Evolutionary conservation across 2,113 vertebrate genomes (phyloP).

Genomic region (Saguinus midas): DNA sequence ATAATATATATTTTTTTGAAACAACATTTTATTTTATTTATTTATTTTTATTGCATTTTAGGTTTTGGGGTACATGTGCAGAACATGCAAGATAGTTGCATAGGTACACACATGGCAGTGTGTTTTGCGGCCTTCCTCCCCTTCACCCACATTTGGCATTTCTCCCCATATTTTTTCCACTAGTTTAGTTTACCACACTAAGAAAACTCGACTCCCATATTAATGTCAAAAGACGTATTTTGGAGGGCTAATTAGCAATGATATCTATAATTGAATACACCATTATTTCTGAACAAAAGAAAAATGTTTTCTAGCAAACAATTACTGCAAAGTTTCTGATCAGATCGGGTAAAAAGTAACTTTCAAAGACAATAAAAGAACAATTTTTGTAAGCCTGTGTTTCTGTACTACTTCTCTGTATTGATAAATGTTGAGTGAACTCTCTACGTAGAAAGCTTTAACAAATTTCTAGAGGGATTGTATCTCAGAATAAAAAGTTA

Average conservation of each 20-base stretch:
- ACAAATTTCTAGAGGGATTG: background rate
- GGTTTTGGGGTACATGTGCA: too few relatives aligned
- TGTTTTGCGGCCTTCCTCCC: too few relatives aligned
- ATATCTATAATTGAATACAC: background rate
- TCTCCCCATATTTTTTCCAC: background rate
- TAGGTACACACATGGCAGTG: too few relatives aligned
- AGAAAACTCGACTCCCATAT: slow-evolving; percentile 12
- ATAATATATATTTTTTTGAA: background rate
- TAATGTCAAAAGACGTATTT: slow-evolving; percentile 9
- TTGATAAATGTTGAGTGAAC: background rate
- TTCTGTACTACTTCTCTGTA: background rate
- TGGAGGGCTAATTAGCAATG: background rate
- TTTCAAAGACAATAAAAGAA: slow-evolving; percentile 14
- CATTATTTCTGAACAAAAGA: slow-evolving; percentile 23
- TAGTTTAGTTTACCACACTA: background rate
- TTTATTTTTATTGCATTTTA: too few relatives aligned
- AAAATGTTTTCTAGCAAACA: slow-evolving; percentile 44
- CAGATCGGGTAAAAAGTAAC: slow-evolving; percentile 15
- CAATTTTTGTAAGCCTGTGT: background rate
- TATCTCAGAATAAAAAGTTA: slow-evolving; percentile 41
- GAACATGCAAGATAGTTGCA: too few relatives aligned
- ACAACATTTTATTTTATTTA: too few relatives aligned
- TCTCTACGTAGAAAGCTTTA: background rate
- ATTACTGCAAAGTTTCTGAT: slow-evolving; percentile 21
- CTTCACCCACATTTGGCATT: too few relatives aligned